phyloP scores from a whole-genome alignment of 2,113 vertebrate species.

The Thunnus maccoyii region DNA sequence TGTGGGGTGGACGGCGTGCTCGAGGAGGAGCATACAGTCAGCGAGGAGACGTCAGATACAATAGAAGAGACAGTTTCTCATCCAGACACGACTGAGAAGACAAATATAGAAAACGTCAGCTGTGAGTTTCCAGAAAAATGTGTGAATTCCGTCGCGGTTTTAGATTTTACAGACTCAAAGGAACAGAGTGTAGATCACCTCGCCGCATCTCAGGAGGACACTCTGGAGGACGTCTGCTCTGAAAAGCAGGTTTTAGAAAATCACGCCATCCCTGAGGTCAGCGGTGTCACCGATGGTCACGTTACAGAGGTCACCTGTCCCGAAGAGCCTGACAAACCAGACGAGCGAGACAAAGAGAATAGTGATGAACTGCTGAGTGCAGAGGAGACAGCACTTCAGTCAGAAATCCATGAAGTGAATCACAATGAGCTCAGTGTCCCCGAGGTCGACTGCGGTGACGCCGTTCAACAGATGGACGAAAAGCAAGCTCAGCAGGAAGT shows the following conservation, averaged over 20 bases:
- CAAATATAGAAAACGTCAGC: background rate
- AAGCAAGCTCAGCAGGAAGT: background rate
- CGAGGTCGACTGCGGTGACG: background rate
- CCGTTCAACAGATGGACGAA: background rate
- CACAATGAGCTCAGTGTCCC: background rate
- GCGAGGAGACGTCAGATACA: background rate
- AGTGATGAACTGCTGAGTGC: background rate
- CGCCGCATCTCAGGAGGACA: background rate
- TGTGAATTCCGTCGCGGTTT: background rate
- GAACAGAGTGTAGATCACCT: background rate
- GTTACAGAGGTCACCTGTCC: background rate
- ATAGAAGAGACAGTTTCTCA: slow-evolving; percentile 12
- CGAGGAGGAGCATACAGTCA: background rate
- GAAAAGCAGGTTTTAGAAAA: slow-evolving; percentile 16
- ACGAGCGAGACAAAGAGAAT: background rate
- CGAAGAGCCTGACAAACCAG: background rate
- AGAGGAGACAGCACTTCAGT: background rate
- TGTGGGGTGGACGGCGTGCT: background rate
- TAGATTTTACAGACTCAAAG: slow-evolving; percentile 5
- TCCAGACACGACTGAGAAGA: slow-evolving; percentile 18
- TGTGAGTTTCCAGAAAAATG: slow-evolving; percentile 3
- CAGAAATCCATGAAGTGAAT: background rate
- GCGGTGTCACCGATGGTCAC: background rate
- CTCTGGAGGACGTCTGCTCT: background rate
- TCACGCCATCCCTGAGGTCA: background rate